Conservation (phyloP, 2,113 vertebrate species). For the Pelmatolapia mariae region DNA sequence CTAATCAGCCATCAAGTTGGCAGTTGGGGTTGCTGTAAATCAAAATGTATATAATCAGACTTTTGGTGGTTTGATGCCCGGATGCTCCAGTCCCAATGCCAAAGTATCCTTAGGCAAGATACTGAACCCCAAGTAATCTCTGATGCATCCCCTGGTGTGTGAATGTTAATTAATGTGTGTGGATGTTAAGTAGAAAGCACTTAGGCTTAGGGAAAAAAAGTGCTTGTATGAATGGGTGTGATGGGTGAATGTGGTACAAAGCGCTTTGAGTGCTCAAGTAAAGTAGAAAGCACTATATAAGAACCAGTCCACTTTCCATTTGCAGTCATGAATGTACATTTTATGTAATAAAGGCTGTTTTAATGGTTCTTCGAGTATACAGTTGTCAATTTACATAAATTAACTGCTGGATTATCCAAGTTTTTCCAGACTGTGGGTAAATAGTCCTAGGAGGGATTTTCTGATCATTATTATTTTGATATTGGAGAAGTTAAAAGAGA, state of each 20-base stretch:
- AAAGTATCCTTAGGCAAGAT: background rate
- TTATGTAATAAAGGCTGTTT: background rate
- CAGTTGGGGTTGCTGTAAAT: background rate
- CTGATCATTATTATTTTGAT: background rate
- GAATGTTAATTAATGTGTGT: background rate
- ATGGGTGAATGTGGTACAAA: background rate
- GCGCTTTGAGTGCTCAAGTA: background rate
- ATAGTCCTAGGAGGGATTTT: background rate
- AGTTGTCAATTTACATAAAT: background rate
- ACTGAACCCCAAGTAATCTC: background rate
- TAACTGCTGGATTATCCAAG: background rate
- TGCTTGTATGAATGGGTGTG: background rate
- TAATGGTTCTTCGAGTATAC: background rate
- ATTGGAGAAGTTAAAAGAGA: background rate
- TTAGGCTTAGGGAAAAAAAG: background rate
- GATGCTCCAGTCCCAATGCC: background rate
- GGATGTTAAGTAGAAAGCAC: background rate
- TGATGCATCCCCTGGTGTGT: background rate
- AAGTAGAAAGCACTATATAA: rapidly evolving
- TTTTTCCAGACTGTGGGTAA: background rate
- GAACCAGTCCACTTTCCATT: background rate
- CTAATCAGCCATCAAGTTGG: background rate
- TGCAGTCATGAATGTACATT: background rate
- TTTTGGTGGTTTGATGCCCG: background rate
- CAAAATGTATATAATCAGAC: rapidly evolving